phyloP scores from a whole-genome alignment of 2,888 invertebrate species.

The Zonitis immaculata region DNA sequence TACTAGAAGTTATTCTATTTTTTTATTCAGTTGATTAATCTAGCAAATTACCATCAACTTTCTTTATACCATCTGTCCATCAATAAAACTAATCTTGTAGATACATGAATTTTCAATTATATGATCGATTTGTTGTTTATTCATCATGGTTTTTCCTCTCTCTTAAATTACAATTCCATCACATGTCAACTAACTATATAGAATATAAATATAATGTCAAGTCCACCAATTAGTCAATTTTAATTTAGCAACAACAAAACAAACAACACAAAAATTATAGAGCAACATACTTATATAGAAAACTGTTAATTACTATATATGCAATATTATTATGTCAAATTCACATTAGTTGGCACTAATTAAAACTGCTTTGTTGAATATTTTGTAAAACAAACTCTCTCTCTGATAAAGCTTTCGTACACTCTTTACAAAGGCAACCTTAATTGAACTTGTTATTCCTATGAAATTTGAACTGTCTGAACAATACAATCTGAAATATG shows the following conservation, averaged over 20 bases:
- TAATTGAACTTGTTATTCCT: constrained; percentile 3
- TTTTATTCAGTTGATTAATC: too few species aligned
- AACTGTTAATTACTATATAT: constrained; percentile 12
- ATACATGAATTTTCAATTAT: constrained; percentile 18
- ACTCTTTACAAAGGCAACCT: not conserved
- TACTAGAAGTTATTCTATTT: too few species aligned
- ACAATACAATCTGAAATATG: not conserved
- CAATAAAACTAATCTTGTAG: constrained; percentile 1
- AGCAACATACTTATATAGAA: too few species aligned
- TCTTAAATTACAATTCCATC: too few species aligned
- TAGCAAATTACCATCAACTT: too few species aligned
- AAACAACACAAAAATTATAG: constrained; percentile 12
- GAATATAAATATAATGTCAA: too few species aligned
- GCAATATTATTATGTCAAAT: constrained; percentile 9
- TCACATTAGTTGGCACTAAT: constrained; percentile 7
- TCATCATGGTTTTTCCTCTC: not conserved
- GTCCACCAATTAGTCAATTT: too few species aligned
- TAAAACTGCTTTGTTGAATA: constrained; percentile 7
- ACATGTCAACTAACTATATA: too few species aligned
- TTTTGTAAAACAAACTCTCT: not conserved
- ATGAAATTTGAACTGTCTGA: not conserved
- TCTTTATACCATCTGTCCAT: too few species aligned
- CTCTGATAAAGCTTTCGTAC: not conserved
- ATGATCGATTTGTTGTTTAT: constrained; percentile 12
- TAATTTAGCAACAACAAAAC: not conserved